Conservation (phyloP, 2,797 vertebrate genomes). For the Champsocephalus esox region DNA sequence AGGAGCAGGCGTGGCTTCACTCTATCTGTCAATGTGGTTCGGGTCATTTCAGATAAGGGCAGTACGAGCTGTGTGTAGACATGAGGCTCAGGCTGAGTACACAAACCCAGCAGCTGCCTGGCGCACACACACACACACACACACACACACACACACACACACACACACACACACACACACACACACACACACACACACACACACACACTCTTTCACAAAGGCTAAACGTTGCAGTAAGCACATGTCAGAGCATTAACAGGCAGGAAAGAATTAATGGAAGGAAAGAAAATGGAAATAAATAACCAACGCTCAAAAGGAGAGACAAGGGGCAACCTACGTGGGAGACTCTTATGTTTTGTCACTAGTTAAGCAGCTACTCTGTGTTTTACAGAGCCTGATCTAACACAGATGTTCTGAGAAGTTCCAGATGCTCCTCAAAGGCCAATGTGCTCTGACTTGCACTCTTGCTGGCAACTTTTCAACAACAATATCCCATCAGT, state of each 20-base stretch:
- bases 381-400: conserved; percentile 62
- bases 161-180: conserved; percentile 33
- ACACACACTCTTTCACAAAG: conserved; percentile 53
- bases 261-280: conserved; percentile 45
- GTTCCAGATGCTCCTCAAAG: conserved; percentile 78
- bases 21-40: conserved; percentile 77
- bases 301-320: conserved; percentile 42
- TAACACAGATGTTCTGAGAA: conserved; percentile 74
- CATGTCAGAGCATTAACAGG: conserved; percentile 23
- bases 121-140: conserved; percentile 39
- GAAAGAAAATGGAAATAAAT: conserved; percentile 65
- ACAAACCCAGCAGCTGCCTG: conserved; percentile 74
- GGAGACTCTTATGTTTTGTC: conserved; percentile 44
- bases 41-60: conserved; percentile 83
- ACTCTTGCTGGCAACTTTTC: conserved; percentile 60
- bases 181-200: conserved; percentile 28
- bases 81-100: conserved; percentile 79
- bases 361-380: conserved; percentile 42
- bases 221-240: conserved; percentile 56
- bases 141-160: conserved; percentile 37
- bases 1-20: conserved; percentile 55
- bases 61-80: conserved; percentile 73
- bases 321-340: conserved; percentile 49
- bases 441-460: conserved; percentile 62
- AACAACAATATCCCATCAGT: conserved; percentile 74